A percentile compares a stretch with the other conserved stretches of the same genome.
These are phyloP conservation scores for Macropis europaea DNA, from an alignment of 2,888 invertebrate genomes.

Conservation along the genomic window DNA sequence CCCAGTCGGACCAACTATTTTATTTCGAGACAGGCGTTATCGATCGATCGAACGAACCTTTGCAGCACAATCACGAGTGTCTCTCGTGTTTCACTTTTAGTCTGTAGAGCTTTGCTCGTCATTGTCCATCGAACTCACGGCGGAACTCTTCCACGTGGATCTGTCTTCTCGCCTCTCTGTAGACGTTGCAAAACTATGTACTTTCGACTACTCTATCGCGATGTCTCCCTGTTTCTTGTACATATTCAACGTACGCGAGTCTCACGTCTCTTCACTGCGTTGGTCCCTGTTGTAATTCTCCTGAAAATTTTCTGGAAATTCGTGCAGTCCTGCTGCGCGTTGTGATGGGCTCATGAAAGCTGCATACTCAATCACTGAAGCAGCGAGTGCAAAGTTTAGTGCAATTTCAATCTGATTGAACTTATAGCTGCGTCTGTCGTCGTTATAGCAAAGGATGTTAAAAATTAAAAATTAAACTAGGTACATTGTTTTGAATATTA, in stretches of 20 bases:
- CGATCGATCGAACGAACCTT: conserved; percentile 25
- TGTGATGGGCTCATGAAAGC: no score
- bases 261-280: no score
- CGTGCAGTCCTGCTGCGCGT: background rate
- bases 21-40: background rate
- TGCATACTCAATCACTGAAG: no score
- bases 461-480: no score
- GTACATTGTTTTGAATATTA: no score
- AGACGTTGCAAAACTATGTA: conserved; percentile 29
- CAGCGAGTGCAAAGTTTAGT: no score
- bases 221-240: conserved; percentile 8
- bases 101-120: conserved; percentile 30
- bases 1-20: no score
- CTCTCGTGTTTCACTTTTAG: conserved; percentile 9
- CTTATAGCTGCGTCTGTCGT: no score
- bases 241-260: no score
- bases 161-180: conserved; percentile 29
- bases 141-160: conserved; percentile 17
- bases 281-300: background rate
- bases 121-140: conserved; percentile 9
- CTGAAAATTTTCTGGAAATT: background rate
- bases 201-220: conserved; percentile 20
- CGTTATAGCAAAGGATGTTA: no score
- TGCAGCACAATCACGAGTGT: background rate
- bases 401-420: no score